phyloP scores from a whole-genome alignment of 2,113 vertebrate species.

The Sinocyclocheilus grahami region DNA sequence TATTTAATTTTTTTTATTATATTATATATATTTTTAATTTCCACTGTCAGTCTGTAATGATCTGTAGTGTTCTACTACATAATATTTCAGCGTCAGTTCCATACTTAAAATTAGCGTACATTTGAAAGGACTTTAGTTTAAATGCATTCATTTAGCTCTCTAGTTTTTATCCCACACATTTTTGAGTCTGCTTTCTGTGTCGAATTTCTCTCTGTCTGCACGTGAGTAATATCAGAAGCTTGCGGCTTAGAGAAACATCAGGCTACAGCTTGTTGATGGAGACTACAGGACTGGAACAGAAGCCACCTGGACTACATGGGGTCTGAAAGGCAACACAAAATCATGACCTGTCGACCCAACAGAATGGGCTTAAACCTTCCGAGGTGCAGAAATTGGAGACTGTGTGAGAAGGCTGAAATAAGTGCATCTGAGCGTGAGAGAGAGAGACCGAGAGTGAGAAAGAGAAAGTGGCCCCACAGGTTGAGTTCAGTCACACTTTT shows the following conservation, averaged over 20 bases:
- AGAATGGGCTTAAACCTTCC: neutral
- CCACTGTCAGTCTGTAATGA: neutral
- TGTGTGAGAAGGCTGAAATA: neutral
- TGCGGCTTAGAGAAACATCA: neutral
- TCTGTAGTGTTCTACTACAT: neutral
- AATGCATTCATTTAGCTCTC: neutral
- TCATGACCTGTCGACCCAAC: neutral
- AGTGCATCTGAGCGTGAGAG: neutral
- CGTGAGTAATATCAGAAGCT: neutral
- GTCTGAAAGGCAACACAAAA: neutral
- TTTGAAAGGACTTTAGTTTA: neutral
- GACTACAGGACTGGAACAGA: slow-evolving; percentile 2
- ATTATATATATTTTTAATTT: too few species aligned
- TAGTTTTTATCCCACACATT: neutral
- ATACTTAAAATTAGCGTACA: neutral
- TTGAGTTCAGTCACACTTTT: slow-evolving; percentile 2
- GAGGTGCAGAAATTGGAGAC: neutral
- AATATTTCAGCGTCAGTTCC: neutral
- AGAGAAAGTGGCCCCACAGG: neutral
- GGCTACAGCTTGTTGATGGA: slow-evolving; percentile 9
- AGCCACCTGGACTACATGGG: neutral
- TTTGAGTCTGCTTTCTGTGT: neutral
- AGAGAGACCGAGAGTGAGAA: neutral
- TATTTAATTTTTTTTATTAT: too few species aligned
- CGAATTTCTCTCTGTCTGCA: neutral